These are phyloP conservation scores for Seira musarum DNA, from an alignment of 2,888 invertebrate species.

Conservation along the genomic window DNA sequence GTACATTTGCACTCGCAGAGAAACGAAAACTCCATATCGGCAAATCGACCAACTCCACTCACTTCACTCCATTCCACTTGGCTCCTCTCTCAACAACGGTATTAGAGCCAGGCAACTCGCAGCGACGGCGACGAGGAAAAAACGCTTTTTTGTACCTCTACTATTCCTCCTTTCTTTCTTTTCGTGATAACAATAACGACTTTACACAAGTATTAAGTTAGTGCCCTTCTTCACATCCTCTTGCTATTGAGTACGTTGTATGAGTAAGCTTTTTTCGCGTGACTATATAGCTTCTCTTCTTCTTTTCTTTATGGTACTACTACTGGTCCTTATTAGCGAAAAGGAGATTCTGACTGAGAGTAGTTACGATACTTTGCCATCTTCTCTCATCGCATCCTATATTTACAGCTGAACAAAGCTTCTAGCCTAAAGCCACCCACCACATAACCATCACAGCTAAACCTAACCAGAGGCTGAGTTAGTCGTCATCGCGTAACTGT, in stretches of 20 bases:
- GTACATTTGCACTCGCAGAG: conserved; percentile 18
- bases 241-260: neutral
- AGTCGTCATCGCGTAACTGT: conserved; percentile 15
- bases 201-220: conserved; percentile 1
- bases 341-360: conserved; percentile 6
- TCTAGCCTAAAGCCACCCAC: conserved; percentile 8
- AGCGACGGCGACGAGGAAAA: neutral
- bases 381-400: neutral
- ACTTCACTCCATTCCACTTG: neutral
- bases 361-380: conserved; percentile 9
- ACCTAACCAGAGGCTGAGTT: conserved; percentile 9
- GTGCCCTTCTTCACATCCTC: conserved; percentile 51
- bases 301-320: neutral
- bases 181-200: conserved; percentile 12
- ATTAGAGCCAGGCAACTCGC: neutral
- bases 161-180: neutral
- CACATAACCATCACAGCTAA: neutral
- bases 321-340: conserved; percentile 29
- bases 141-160: neutral
- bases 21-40: conserved; percentile 17
- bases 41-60: conserved; percentile 20
- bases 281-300: neutral
- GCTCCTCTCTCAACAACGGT: neutral
- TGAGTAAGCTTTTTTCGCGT: conserved; percentile 5
- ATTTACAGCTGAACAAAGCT: conserved; percentile 15